Conservation (phyloP, 2,888 invertebrate genomes). For the Trichopria drosophilae region DNA sequence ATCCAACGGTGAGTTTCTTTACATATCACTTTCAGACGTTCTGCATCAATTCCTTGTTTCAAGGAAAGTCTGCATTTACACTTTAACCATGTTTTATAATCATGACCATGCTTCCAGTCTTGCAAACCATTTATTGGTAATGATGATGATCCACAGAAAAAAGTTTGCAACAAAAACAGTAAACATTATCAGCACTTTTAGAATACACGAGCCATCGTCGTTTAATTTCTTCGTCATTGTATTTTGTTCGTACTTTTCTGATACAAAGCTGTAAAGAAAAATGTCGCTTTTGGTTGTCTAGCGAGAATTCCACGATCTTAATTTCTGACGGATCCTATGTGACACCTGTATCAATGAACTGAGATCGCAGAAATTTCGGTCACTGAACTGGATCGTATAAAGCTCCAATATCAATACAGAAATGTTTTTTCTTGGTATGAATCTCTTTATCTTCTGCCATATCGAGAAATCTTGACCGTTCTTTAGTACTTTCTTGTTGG, state of each 20-base stretch:
- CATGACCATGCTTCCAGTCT: conserved; percentile 16
- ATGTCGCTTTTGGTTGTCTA: no score
- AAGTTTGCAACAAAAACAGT: conserved; percentile 26
- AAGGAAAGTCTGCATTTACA: conserved; percentile 8
- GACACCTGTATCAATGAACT: no score
- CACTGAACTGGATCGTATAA: no score
- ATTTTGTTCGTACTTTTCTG: conserved; percentile 14
- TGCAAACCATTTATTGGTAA: conserved; percentile 17
- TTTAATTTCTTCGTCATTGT: conserved; percentile 25
- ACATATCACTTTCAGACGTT: no score
- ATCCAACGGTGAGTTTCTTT: conserved; percentile 28
- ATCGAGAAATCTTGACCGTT: neutral
- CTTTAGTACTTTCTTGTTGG: neutral
- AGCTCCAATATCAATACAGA: no score
- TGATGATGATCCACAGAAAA: conserved; percentile 12
- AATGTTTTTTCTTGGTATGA: neutral
- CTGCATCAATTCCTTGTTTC: conserved; percentile 16
- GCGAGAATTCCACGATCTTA: no score
- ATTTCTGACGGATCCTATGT: no score
- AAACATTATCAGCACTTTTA: conserved; percentile 11
- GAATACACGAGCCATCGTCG: conserved; percentile 28
- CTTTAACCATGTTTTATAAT: conserved; percentile 13
- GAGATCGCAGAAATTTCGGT: no score
- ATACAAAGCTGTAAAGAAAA: conserved; percentile 2
- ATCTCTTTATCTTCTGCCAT: neutral